Conservation (phyloP, 2,797 vertebrate species). For the Lacerta agilis region DNA sequence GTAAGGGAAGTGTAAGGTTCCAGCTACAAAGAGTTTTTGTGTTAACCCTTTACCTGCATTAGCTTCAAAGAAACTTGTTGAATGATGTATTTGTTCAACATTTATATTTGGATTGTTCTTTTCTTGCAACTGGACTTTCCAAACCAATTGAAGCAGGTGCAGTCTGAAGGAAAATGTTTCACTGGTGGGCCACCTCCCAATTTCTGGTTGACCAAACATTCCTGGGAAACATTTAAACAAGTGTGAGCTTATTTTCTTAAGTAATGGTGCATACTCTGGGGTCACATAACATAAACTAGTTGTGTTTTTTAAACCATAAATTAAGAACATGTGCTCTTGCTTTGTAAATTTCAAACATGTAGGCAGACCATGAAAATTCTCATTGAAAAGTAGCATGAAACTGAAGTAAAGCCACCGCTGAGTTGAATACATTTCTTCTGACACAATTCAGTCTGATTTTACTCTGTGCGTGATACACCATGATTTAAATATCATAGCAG, state of each 20-base stretch:
- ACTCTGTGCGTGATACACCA: neutral
- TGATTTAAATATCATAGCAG: neutral
- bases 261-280: neutral
- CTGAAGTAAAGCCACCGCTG: neutral
- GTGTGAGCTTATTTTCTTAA: neutral
- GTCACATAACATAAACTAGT: neutral
- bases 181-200: neutral
- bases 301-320: neutral
- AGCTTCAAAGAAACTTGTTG: neutral
- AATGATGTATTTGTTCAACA: neutral
- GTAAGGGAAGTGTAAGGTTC: slow-evolving; percentile 61
- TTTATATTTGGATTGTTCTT: slow-evolving; percentile 5
- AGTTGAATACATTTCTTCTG: neutral
- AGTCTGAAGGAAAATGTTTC: neutral
- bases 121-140: neutral
- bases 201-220: neutral
- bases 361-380: neutral
- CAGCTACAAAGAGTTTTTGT: slow-evolving; percentile 45
- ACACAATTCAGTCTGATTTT: neutral
- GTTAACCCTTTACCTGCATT: slow-evolving; percentile 41
- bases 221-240: neutral
- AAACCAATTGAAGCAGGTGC: neutral
- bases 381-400: neutral
- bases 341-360: neutral
- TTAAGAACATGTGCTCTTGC: neutral